A percentile compares a stretch with the other conserved stretches of the same genome.
Evolutionary conservation across 2,888 invertebrate genomes (phyloP).

Genomic region (Athalia rosae): DNA sequence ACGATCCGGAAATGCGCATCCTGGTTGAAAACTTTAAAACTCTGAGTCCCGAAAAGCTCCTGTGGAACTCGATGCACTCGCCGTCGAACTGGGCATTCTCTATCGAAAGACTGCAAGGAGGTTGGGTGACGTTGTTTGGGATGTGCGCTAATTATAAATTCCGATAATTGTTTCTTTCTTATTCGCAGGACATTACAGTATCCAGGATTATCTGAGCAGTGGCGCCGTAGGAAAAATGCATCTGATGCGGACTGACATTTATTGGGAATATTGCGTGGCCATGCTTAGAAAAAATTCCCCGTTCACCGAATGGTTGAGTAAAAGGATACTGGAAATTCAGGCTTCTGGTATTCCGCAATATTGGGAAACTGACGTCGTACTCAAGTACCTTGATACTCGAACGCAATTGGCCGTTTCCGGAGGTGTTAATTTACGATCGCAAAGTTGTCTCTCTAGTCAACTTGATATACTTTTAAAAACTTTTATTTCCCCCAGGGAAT

Average conservation of each 20-base stretch:
- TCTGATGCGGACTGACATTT: slow-evolving; percentile 57
- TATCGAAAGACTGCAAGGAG: neutral
- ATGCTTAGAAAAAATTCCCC: slow-evolving; percentile 35
- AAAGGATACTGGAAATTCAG: slow-evolving; percentile 12
- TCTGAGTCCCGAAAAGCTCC: neutral
- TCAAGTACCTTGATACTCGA: neutral
- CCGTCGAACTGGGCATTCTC: neutral
- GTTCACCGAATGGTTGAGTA: slow-evolving; percentile 21
- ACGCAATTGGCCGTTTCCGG: neutral
- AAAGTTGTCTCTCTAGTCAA: neutral
- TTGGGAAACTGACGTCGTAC: slow-evolving; percentile 3
- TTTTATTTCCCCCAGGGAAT: neutral
- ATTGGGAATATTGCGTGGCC: slow-evolving; percentile 52
- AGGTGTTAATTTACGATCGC: neutral
- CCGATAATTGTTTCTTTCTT: neutral
- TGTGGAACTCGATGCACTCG: neutral
- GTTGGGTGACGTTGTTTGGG: neutral
- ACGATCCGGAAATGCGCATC: slow-evolving; percentile 1
- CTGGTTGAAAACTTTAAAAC: neutral
- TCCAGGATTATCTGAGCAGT: slow-evolving; percentile 53
- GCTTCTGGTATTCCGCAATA: slow-evolving; percentile 9
- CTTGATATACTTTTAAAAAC: neutral
- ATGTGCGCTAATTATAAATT: neutral
- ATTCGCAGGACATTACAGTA: slow-evolving; percentile 51
- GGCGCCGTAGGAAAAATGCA: slow-evolving; percentile 52